Evolutionary conservation across 1,140 invertebrate species (phyloP).

Genomic region (Tetramorium alpestre): DNA sequence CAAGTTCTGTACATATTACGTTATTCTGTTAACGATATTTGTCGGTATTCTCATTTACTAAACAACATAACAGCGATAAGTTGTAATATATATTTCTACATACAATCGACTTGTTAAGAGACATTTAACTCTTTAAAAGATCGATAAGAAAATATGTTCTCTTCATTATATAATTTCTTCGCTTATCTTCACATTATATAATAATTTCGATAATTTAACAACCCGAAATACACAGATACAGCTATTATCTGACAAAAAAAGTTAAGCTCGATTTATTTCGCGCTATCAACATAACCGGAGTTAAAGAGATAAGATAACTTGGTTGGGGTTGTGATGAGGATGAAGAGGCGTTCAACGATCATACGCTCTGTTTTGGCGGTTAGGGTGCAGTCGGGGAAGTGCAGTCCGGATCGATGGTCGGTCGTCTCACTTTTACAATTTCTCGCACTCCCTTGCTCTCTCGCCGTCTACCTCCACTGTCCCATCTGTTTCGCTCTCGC

Average conservation of each 20-base stretch:
- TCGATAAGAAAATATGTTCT: neutral
- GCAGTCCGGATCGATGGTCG: conserved; percentile 71
- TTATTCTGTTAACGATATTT: conserved; percentile 14
- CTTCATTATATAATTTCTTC: neutral
- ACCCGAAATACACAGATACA: too few species aligned
- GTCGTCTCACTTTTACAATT: conserved; percentile 75
- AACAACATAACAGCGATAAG: neutral
- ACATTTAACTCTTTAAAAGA: neutral
- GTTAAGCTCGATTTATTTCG: neutral
- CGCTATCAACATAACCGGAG: neutral
- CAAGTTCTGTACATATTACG: conserved; percentile 8
- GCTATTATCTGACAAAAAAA: neutral
- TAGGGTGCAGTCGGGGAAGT: conserved; percentile 50
- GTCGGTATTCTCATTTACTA: neutral
- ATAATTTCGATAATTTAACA: neutral
- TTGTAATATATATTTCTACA: neutral
- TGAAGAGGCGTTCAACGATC: conserved; percentile 65
- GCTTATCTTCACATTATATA: too few species aligned
- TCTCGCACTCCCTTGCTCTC: conserved; percentile 37
- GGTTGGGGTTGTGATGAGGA: conserved; percentile 24
- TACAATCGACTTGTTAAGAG: neutral
- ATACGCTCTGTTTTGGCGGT: conserved; percentile 68
- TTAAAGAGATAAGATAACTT: conserved; percentile 24
- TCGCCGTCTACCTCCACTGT: neutral
- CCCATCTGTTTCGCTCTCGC: conserved; percentile 53